phyloP scores from a whole-genome alignment of 2,888 invertebrate species.

The Biston stratarius region DNA sequence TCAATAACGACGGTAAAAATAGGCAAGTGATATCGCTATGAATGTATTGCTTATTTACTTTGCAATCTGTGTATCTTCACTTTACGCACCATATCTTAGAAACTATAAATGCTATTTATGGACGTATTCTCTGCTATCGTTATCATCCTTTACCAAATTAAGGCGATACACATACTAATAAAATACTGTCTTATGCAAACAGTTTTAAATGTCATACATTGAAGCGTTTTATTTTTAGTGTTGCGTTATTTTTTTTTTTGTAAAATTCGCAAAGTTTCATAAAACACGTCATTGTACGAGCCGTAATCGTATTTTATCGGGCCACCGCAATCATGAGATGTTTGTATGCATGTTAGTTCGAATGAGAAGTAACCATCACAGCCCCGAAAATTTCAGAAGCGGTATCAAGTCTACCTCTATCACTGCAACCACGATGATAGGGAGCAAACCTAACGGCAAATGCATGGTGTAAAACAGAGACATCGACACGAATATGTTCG shows the following conservation, averaged over 20 bases:
- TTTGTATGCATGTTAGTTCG: slow-evolving; percentile 61
- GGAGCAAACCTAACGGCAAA: slow-evolving; percentile 94
- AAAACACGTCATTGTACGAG: slow-evolving; percentile 31
- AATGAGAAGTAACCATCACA: slow-evolving; percentile 73
- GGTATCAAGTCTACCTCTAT: slow-evolving; percentile 89
- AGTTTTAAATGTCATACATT: slow-evolving; percentile 30
- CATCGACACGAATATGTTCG: slow-evolving; percentile 94
- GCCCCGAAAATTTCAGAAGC: slow-evolving; percentile 41
- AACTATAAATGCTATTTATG: slow-evolving; percentile 4
- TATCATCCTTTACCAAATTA: slow-evolving; percentile 27
- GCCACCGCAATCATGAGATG: slow-evolving; percentile 29
- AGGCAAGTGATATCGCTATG: no score
- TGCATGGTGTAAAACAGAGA: slow-evolving; percentile 95
- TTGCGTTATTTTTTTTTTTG: slow-evolving; percentile 1
- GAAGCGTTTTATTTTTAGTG: slow-evolving; percentile 20
- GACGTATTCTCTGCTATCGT: not conserved
- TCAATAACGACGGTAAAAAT: no score
- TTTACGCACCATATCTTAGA: slow-evolving; percentile 6
- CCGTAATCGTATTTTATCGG: slow-evolving; percentile 32
- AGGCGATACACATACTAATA: slow-evolving; percentile 9
- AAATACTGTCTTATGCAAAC: slow-evolving; percentile 29
- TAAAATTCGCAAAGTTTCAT: not conserved
- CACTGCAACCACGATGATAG: slow-evolving; percentile 90
- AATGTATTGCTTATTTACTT: no score
- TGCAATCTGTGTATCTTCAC: slow-evolving; percentile 24